Conservation (phyloP, 2,113 vertebrate species). For the Hymenochirus boettgeri region DNA sequence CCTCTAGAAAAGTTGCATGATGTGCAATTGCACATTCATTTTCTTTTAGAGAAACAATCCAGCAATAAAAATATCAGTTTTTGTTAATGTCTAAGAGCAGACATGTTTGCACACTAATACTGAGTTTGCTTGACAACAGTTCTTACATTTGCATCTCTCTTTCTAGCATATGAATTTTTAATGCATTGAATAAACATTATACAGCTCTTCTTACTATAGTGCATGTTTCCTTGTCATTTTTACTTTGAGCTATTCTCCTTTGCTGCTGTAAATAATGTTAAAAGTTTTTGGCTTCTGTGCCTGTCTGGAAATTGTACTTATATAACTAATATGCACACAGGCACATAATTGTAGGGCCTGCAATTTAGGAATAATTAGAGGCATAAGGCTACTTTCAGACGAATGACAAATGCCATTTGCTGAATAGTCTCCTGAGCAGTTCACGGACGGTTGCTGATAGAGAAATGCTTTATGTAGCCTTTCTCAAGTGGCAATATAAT, state of each 20-base stretch:
- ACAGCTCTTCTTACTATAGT: constrained; percentile 3
- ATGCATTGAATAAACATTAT: too few relatives aligned
- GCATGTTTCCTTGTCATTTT: constrained; percentile 10
- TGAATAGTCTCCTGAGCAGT: too few relatives aligned
- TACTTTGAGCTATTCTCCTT: constrained; percentile 8
- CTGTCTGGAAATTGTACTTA: constrained; percentile 9
- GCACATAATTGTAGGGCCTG: background rate
- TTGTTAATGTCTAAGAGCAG: too few relatives aligned
- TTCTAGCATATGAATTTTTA: background rate
- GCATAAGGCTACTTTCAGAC: too few relatives aligned
- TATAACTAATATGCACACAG: constrained; percentile 31
- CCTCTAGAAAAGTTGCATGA: too few relatives aligned
- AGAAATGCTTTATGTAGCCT: too few relatives aligned
- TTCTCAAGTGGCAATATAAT: too few relatives aligned
- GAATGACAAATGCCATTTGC: background rate
- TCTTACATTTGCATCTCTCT: background rate
- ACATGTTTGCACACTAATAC: background rate
- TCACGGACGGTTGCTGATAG: too few relatives aligned
- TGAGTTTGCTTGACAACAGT: background rate
- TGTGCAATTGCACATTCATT: too few relatives aligned
- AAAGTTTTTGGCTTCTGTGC: constrained; percentile 6
- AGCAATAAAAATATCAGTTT: too few relatives aligned
- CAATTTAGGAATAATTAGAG: constrained; percentile 8
- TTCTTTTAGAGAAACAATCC: too few relatives aligned
- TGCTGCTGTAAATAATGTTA: constrained; percentile 32